Conservation (phyloP, 2,797 vertebrate genomes). For the Sebastes flavidus region DNA sequence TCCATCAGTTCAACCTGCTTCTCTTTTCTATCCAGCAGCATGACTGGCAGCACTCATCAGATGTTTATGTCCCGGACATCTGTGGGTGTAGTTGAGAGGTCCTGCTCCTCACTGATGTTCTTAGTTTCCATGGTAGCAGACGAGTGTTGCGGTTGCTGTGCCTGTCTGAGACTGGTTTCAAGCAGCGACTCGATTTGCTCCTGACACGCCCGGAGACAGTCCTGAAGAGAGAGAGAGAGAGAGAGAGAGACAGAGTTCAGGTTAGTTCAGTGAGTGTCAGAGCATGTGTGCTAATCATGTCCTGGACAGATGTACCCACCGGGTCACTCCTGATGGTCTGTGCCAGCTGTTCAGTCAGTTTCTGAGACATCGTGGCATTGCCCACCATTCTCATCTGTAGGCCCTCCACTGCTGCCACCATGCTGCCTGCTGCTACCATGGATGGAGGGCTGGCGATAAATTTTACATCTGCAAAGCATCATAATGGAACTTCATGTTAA, state of each 20-base stretch:
- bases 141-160: slow-evolving; percentile 78
- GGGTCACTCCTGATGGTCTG: slow-evolving; percentile 93
- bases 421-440: slow-evolving; percentile 92
- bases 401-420: slow-evolving; percentile 90
- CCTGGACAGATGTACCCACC: slow-evolving; percentile 79
- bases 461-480: slow-evolving; percentile 85
- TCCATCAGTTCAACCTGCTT: background rate
- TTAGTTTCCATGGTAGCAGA: slow-evolving; percentile 87
- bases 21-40: background rate
- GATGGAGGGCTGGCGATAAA: slow-evolving; percentile 93
- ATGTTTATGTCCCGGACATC: slow-evolving; percentile 94
- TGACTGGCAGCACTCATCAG: slow-evolving; percentile 74
- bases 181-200: slow-evolving; percentile 94
- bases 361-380: slow-evolving; percentile 81
- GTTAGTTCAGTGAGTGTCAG: background rate
- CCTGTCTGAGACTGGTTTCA: slow-evolving; percentile 92
- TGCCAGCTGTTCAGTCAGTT: slow-evolving; percentile 90
- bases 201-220: slow-evolving; percentile 94
- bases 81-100: slow-evolving; percentile 92
- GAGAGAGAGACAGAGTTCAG: background rate
- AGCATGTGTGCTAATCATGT: background rate
- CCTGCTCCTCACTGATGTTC: slow-evolving; percentile 85
- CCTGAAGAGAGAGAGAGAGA: slow-evolving; percentile 74
- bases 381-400: slow-evolving; percentile 85
- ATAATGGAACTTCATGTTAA: background rate